A percentile compares a stretch with the other conserved stretches of the same genome.
Conservation (phyloP, 2,888 invertebrate species). For the Lithophane leautieri region DNA sequence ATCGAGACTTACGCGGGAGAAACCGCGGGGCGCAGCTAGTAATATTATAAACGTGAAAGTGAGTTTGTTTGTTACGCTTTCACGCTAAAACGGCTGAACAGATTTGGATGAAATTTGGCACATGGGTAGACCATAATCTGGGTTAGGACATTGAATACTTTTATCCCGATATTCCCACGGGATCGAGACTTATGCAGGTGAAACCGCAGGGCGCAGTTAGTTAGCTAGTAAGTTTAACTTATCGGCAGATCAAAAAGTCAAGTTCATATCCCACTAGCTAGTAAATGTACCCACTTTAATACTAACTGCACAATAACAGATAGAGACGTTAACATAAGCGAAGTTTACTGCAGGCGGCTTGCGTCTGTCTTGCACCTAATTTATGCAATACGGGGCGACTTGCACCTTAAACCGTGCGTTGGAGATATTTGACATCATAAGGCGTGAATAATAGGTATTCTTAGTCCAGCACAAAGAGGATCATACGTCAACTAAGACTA, state of each 20-base stretch:
- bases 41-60: no score
- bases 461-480: conserved; percentile 11
- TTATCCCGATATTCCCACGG: no score
- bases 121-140: no score
- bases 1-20: no score
- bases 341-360: conserved; percentile 11
- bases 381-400: conserved; percentile 17
- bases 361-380: background rate
- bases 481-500: background rate
- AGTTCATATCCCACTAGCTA: background rate
- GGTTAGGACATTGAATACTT: no score
- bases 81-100: no score
- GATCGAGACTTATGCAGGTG: no score
- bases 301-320: background rate
- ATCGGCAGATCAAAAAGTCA: background rate
- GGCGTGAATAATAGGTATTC: conserved; percentile 13
- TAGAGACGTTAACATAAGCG: background rate
- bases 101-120: no score
- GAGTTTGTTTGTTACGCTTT: no score
- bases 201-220: no score
- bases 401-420: background rate
- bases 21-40: no score
- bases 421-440: conserved; percentile 23
- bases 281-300: background rate
- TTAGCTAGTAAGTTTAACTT: background rate